phyloP scores from a whole-genome alignment of 2,888 invertebrate genomes.

The Tiliacea aurago region DNA sequence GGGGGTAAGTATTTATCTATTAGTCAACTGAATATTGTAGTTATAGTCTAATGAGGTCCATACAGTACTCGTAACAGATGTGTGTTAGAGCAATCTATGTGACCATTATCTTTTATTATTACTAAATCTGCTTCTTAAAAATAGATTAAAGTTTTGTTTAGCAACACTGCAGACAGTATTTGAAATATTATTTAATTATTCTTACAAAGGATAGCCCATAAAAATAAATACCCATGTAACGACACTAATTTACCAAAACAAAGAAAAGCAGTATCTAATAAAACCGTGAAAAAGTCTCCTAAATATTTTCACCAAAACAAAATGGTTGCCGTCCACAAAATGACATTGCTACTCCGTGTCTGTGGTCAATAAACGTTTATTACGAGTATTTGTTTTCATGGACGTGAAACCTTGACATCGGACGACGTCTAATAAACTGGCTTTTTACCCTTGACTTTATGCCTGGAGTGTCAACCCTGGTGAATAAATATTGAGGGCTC shows the following conservation, averaged over 20 bases:
- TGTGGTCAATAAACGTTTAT: slow-evolving; percentile 44
- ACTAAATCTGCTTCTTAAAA: neutral
- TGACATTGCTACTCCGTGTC: slow-evolving; percentile 42
- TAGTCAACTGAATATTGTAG: neutral
- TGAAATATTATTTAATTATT: neutral
- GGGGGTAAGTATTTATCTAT: neutral
- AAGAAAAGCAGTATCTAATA: neutral
- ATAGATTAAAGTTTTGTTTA: neutral
- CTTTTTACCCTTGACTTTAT: slow-evolving; percentile 38
- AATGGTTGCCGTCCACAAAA: slow-evolving; percentile 13
- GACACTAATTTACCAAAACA: neutral
- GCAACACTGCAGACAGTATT: neutral
- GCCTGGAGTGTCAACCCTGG: slow-evolving; percentile 7
- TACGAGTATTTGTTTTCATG: slow-evolving; percentile 53
- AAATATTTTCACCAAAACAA: slow-evolving; percentile 23
- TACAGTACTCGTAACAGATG: no score
- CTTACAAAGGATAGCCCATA: neutral
- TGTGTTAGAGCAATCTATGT: neutral
- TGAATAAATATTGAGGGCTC: slow-evolving; percentile 7
- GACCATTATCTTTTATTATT: neutral
- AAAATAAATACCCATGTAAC: neutral
- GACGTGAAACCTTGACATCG: slow-evolving; percentile 41
- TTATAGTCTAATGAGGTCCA: neutral
- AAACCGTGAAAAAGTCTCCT: slow-evolving; percentile 1
- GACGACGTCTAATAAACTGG: slow-evolving; percentile 36